Evolutionary conservation across 1,140 invertebrate genomes (phyloP), one percentile per base, ranked within the genome.

Genomic region (Helicoverpa armigera): DNA sequence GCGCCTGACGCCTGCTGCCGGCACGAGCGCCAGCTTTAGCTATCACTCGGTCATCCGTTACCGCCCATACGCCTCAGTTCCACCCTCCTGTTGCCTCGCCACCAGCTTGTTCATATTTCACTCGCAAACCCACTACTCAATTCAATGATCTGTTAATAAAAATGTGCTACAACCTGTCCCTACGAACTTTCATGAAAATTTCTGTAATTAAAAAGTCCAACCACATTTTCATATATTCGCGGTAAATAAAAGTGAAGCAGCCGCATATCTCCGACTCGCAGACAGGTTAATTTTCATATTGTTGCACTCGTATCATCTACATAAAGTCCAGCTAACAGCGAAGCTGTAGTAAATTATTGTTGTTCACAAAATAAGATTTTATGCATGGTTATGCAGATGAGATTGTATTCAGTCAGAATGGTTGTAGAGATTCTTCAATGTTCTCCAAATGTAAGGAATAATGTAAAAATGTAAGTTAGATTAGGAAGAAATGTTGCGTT

Each of bases 51-150:
- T 70, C 54, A 72, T 77, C 72, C 82, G 78, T 80, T 72, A 73
- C 78, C 73, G 72, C 70, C 77, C 78, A 76, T 77, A 80, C 79
- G 60, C 75, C 79, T 79, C 51, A 74, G 79, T 58, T 65, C 76
- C 81, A 82, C 83, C 85, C 81, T 86, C 81, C 81, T 82, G 83
- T 81, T 80, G 77, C 79, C 82, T 65, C 75, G 7, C 35, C 35
- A 76, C 43, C 75, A 82, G 77, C 72, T 80, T 70, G 76, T 79
- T 79, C 81, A 82, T 74, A 72, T 83, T 80, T 80, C 77, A 77
- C 65, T 70, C 63, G 65, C 72, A 48, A 31, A 53, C 72, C 54
- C 54, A 79, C 76, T 79, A 82, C 2, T 48, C 31, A 67, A 82
- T 76, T 77, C 77, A 80, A 83, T 80, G 73, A 72, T 72, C 78